Base-by-base conservation (phyloP, 2,113 vertebrate species). In the Otolemur garnettii region DNA sequence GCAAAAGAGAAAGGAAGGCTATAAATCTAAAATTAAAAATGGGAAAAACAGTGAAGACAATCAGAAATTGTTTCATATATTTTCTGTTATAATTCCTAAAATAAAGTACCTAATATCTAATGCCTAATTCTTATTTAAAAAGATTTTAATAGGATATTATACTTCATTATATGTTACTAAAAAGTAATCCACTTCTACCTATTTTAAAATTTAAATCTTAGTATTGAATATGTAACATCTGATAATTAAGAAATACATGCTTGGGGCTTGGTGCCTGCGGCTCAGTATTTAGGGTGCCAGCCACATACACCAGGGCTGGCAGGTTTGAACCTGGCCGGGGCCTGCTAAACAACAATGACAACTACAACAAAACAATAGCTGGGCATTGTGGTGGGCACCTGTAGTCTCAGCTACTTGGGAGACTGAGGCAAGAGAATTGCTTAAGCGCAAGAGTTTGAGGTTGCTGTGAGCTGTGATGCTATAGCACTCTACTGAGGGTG, bases 21-120 rank as follows among this genome's bases (percentile, higher is more conserved):
- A 78, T 38, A 78, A 71, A 35, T 90, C 9, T 77, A 71, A 93
- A 81, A 30, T 78, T 66, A 28, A 71, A 93, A 94, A 85, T 82
- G 59, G 71, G 26, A 1, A 85, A 74, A 93, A 81, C 95, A 77
- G 18, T 96, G 55, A 69, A 96, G 75, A 72, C 4, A 87, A 92
- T 97, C 86, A 57, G 95, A 96, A 94, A 57, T 30, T 74, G 50
- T 3, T 80, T 45, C 30, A 93, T 21, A 2, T 91, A 78, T 62
- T 92, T 85, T 89, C 60, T 90, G 30, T 93, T 94, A 84, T 12
- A 91, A 53, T 80, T 95, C 5, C 35, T 95, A 60, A 93, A 95
- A 79, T 26, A 88, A 94, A 80, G 83, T n/a, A 71, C 42, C 80
- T 92, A 64, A 90, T 94, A 62, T 5, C 59, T 91, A 66, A 72